Evolutionary conservation across 37 sponge, comb jelly and placozoan genomes (phyloP).

Genomic region (Spongia lamella): DNA sequence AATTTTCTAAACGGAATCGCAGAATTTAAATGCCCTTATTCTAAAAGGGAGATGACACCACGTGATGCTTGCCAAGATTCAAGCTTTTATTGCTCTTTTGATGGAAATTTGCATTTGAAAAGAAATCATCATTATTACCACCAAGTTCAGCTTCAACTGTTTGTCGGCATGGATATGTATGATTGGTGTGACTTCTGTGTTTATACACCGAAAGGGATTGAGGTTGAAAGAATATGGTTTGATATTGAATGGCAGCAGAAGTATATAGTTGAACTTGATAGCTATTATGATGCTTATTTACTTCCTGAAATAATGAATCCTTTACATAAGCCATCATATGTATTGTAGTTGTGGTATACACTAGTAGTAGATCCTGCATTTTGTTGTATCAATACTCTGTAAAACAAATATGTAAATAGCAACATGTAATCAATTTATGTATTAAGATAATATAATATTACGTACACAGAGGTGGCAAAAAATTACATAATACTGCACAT

Average conservation of each 20-base stretch:
- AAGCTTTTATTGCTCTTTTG: not conserved
- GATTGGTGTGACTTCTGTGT: constrained; percentile 33
- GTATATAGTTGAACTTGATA: constrained; percentile 28
- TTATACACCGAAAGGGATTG: constrained; percentile 20
- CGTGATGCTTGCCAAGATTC: constrained; percentile 3
- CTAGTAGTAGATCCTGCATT: not conserved
- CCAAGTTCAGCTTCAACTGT: constrained; percentile 41
- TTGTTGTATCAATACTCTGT: no score
- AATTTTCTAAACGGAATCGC: not conserved
- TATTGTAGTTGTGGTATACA: not conserved
- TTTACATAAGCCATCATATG: constrained; percentile 25
- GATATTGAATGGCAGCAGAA: constrained; percentile 10
- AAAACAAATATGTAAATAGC: no score
- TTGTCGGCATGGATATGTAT: constrained; percentile 19
- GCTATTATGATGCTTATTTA: constrained; percentile 22
- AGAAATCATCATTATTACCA: constrained; percentile 24
- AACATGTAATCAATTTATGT: not conserved
- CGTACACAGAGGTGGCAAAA: no score
- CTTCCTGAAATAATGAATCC: constrained; percentile 20
- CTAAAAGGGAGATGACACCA: constrained; percentile 1
- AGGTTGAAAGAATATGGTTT: constrained; percentile 16
- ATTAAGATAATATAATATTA: not conserved
- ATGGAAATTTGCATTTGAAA: constrained; percentile 10
- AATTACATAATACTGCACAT: constrained; percentile 45
- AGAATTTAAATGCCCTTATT: constrained; percentile 32